Evolutionary conservation across 2,797 vertebrate species (phyloP), one percentile per base, ranked within the genome.

Genomic region (Neomorphus geoffroyi): DNA sequence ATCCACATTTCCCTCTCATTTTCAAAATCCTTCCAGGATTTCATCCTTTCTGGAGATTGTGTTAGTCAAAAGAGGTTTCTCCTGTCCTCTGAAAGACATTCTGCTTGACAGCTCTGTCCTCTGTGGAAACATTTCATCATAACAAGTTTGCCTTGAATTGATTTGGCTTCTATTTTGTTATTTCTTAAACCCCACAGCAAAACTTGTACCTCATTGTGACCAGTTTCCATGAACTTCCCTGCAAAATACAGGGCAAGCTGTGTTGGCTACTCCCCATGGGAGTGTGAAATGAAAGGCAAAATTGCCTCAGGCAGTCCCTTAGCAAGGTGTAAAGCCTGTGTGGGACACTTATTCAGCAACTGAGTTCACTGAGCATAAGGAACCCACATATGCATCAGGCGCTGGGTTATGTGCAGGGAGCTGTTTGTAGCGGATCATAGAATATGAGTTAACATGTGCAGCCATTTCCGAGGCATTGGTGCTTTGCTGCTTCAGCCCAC

Each of bases 1-100:
- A 81, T 2, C 33, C 21, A 56, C 21, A 32, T 90, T 78, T 86
- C 48, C 51, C 60, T 41, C 33, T 88, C 30, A 50, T 96, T 92
- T 92, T 71, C 80, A 93, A 61, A 86, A 54, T 54, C 16, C 45
- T 91, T 93, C 54, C 39, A 92, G n/a, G 50, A 89, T 75, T 86
- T 92, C 13, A 46, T 92, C 45, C 46, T 77, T 88, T 67, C 37
- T 90, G 72, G 32, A 72, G 48, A 28, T 26, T 35, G 11, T 70
- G 35, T 86, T 70, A 60, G 30, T 80, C 46, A 81, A 66, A 91
- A 50, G 82, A 75, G 13, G 9, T 37, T 92, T 88, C 35, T 80
- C 26, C 32, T 80, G 35, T 73, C 90, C 12, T 75, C 45, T 83
- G 41, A 58, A 92, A 83, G 18, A 32, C 72, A 27, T 79, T 65